Evolutionary conservation across 2,888 invertebrate species (phyloP).

Genomic region (Thelaira solivaga): DNA sequence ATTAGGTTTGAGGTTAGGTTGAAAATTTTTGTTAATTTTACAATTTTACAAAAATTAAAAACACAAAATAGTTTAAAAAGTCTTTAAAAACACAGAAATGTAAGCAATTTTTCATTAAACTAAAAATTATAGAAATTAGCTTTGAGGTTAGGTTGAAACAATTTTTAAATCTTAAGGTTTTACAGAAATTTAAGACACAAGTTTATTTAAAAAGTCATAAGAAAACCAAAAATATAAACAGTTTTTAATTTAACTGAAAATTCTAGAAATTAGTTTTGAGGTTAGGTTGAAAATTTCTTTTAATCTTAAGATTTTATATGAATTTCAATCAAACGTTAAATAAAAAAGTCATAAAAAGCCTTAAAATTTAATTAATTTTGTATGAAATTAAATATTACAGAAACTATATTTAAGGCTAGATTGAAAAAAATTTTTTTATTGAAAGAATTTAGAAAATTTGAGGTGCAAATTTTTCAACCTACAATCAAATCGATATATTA

Average conservation of each 20-base stretch:
- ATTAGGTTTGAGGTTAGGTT: background rate
- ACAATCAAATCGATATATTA: too few relatives aligned
- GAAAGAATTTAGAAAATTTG: background rate
- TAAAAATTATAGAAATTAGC: background rate
- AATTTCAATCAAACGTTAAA: too few relatives aligned
- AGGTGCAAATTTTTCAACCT: background rate
- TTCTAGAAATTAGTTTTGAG: background rate
- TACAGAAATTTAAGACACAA: background rate
- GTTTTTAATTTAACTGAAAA: background rate
- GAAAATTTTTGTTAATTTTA: background rate
- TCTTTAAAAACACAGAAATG: too few relatives aligned
- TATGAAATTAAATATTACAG: too few relatives aligned
- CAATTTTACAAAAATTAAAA: background rate
- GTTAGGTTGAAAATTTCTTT: too few relatives aligned
- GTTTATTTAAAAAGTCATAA: background rate
- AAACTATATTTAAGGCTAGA: background rate
- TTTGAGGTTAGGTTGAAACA: constrained; percentile 8
- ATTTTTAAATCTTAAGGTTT: background rate
- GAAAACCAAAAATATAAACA: background rate
- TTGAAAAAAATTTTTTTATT: background rate
- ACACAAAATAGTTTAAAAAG: background rate
- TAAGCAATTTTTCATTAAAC: background rate
- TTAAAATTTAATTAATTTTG: too few relatives aligned
- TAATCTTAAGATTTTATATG: too few relatives aligned
- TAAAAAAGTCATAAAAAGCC: too few relatives aligned